Percentiles rank a stretch among this genome's conserved stretches.
phyloP scores from a whole-genome alignment of 2,888 invertebrate species.

The Harpalus rufipes region DNA sequence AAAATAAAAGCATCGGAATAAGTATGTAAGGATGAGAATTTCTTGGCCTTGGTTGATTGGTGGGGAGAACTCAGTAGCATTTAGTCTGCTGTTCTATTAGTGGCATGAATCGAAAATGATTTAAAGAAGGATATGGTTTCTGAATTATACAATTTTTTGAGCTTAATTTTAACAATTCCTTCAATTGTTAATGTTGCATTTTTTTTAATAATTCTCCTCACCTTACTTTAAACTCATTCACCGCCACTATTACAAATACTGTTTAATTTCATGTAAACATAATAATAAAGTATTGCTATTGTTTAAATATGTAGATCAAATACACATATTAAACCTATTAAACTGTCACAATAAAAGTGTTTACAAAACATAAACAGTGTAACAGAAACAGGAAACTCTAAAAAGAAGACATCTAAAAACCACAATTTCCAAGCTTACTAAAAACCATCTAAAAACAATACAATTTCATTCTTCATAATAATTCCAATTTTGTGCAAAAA shows the following conservation, averaged over 20 bases:
- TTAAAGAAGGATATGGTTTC: too few relatives aligned
- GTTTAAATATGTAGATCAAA: background rate
- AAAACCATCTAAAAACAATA: slow-evolving; percentile 28
- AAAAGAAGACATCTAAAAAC: slow-evolving; percentile 27
- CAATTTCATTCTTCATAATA: slow-evolving; percentile 25
- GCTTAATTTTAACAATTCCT: too few relatives aligned
- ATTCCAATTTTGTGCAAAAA: background rate
- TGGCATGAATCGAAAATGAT: too few relatives aligned
- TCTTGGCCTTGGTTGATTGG: too few relatives aligned
- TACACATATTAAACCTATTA: background rate
- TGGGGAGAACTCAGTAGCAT: too few relatives aligned
- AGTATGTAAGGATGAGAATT: too few relatives aligned
- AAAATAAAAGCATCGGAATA: too few relatives aligned
- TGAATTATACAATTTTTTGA: too few relatives aligned
- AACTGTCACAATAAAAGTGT: background rate
- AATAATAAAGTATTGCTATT: background rate
- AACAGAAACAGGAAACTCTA: slow-evolving; percentile 36
- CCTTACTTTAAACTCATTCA: too few relatives aligned
- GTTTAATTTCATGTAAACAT: background rate
- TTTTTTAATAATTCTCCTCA: too few relatives aligned
- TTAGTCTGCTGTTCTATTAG: too few relatives aligned
- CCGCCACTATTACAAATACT: background rate
- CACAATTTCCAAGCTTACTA: slow-evolving; percentile 28
- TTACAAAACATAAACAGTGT: background rate
- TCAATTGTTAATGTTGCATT: too few relatives aligned